Conservation (phyloP, 2,797 vertebrate species). For the Euphonia xanthogaster region DNA sequence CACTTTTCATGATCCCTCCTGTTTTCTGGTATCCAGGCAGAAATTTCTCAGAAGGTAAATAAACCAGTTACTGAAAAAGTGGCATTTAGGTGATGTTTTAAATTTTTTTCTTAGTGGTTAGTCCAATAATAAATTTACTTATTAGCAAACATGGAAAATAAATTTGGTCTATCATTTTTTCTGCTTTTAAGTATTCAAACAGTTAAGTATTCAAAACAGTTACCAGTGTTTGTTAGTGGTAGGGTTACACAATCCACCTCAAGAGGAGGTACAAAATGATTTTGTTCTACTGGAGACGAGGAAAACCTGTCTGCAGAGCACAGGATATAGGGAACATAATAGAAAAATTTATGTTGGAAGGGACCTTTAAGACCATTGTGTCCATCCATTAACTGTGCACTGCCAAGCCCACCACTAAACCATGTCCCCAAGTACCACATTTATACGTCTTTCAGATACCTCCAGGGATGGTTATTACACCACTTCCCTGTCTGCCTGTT, state of each 20-base stretch:
- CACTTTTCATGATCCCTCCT: not conserved
- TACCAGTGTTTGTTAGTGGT: not conserved
- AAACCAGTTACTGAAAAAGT: not conserved
- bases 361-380: not conserved
- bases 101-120: not conserved
- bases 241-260: not conserved
- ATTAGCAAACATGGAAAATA: not conserved
- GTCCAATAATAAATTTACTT: not conserved
- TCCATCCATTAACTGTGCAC: rapidly evolving
- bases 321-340: not conserved
- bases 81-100: not conserved
- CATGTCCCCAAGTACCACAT: not conserved
- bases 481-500: not conserved
- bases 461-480: not conserved
- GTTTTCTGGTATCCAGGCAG: not conserved
- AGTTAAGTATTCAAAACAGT: not conserved
- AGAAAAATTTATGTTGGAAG: not conserved
- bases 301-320: not conserved
- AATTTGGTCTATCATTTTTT: not conserved
- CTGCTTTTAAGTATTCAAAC: not conserved
- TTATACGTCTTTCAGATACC: not conserved
- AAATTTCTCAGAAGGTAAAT: not conserved
- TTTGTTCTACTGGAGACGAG: not conserved
- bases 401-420: not conserved
- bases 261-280: not conserved